A percentile compares a stretch with the other conserved stretches of the same genome.
Conservation (phyloP, 2,113 vertebrate species). For the Rhea americana region DNA sequence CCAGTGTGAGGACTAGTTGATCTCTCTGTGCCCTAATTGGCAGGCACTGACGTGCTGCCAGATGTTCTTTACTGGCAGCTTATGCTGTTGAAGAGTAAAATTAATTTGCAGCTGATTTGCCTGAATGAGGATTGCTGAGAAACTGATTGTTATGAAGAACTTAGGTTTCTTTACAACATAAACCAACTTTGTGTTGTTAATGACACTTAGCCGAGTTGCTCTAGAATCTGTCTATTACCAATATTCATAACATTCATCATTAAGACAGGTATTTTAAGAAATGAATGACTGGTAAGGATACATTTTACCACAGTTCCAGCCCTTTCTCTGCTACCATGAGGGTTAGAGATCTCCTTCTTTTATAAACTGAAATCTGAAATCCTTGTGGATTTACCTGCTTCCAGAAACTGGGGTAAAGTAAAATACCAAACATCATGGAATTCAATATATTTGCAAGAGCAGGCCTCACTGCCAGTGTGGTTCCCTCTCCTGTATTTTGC, state of each 20-base stretch:
- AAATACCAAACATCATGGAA: not conserved
- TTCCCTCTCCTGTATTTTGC: not conserved
- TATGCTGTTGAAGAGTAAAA: not conserved
- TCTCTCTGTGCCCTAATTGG: rapidly evolving
- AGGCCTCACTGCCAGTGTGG: not conserved
- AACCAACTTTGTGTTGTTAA: not conserved
- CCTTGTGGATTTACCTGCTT: not conserved
- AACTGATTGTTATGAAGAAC: not conserved
- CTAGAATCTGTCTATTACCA: not conserved
- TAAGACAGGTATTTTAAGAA: not conserved
- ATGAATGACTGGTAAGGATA: not conserved
- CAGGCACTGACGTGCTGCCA: not conserved
- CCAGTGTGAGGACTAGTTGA: rapidly evolving
- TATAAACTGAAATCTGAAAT: not conserved
- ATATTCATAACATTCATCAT: not conserved
- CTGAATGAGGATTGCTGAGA: not conserved
- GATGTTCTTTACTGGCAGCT: not conserved
- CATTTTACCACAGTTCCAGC: not conserved
- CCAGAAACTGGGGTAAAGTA: not conserved
- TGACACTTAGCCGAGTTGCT: not conserved
- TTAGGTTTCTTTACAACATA: not conserved
- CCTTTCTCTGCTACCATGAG: not conserved
- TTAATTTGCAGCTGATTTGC: not conserved
- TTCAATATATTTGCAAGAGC: not conserved
- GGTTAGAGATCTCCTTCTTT: not conserved